Evolutionary conservation across 2,113 vertebrate species (phyloP).

Genomic region (Dicaeum eximium): DNA sequence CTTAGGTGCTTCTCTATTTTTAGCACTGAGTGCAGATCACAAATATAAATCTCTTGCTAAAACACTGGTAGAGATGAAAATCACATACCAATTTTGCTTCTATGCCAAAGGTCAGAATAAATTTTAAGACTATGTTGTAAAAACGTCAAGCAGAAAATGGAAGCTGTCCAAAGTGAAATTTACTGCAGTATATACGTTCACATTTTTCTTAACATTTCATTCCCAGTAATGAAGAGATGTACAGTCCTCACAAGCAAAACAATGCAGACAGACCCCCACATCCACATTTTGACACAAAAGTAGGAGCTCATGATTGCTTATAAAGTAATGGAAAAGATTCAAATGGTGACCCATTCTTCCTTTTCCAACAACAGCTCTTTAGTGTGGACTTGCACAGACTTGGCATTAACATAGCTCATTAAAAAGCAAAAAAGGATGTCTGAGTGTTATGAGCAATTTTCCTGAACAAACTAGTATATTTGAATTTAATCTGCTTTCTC

Average conservation of each 20-base stretch:
- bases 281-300: not conserved
- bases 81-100: not conserved
- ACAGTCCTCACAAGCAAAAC: not conserved
- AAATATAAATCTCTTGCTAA: not conserved
- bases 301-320: accelerated
- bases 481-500: not conserved
- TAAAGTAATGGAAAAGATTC: not conserved
- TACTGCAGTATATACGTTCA: not conserved
- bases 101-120: slow-evolving; percentile 1
- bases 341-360: not conserved
- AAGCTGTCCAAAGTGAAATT: not conserved
- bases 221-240: not conserved
- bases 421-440: not conserved
- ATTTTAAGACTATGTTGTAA: slow-evolving; percentile 20
- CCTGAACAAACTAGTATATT: not conserved
- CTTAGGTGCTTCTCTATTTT: not conserved
- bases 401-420: not conserved
- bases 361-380: not conserved
- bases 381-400: not conserved
- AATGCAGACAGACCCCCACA: not conserved
- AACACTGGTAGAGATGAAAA: not conserved
- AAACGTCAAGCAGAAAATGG: not conserved
- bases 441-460: not conserved
- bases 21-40: not conserved
- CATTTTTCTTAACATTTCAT: not conserved